phyloP scores from a whole-genome alignment of 35 echinoderm and acorn worm species.

The Strongylocentrotus purpuratus region DNA sequence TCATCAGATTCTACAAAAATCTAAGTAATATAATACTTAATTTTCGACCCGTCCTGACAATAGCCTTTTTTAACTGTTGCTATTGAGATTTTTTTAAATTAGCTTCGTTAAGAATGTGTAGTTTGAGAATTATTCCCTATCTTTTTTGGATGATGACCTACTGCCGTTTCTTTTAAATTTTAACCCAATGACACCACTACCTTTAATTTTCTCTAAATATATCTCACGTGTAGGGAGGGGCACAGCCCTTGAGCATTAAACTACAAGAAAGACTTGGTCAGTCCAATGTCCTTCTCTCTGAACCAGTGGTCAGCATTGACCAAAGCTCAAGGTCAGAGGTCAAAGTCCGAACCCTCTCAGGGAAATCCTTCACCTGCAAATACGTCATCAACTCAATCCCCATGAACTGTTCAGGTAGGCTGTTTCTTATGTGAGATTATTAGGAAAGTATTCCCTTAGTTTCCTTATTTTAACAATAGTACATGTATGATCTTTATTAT shows the following conservation, averaged over 20 bases:
- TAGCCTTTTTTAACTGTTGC: too few species aligned
- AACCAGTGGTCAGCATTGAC: conserved; percentile 67
- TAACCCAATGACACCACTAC: neutral
- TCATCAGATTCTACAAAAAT: too few species aligned
- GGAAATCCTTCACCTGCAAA: conserved; percentile 57
- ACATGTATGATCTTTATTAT: too few species aligned
- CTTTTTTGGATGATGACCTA: too few species aligned
- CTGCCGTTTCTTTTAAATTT: neutral
- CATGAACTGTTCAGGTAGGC: conserved; percentile 65
- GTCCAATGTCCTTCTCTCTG: conserved; percentile 70
- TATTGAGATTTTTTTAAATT: too few species aligned
- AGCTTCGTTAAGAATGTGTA: too few species aligned
- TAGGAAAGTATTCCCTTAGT: too few species aligned
- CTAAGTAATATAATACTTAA: too few species aligned
- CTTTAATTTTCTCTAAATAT: neutral
- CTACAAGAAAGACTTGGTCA: conserved; percentile 61
- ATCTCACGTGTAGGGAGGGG: conserved; percentile 65
- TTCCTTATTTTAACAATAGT: too few species aligned
- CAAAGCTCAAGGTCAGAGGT: conserved; percentile 36
- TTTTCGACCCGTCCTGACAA: too few species aligned
- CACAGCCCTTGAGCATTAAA: conserved; percentile 56
- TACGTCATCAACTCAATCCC: conserved; percentile 56
- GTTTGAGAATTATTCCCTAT: too few species aligned
- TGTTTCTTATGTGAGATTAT: neutral
- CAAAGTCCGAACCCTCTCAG: conserved; percentile 62